phyloP scores from a whole-genome alignment of 2,888 invertebrate species.

The Venusia cambrica region DNA sequence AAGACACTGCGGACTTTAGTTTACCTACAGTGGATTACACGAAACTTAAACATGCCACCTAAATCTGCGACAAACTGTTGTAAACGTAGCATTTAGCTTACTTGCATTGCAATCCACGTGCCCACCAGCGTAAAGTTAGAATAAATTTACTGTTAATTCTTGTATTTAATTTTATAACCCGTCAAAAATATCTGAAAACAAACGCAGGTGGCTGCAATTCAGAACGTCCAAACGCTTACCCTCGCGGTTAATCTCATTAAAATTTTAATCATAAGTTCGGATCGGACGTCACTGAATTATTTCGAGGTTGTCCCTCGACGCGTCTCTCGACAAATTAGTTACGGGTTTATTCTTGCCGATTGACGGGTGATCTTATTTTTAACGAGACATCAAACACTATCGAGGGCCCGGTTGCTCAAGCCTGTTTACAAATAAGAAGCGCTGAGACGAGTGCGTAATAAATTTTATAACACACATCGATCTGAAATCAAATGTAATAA shows the following conservation, averaged over 20 bases:
- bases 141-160: too few relatives aligned
- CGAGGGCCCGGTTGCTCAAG: conserved; percentile 68
- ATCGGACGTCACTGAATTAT: conserved; percentile 59
- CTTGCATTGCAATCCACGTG: conserved; percentile 48
- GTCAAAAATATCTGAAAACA: too few relatives aligned
- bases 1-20: conserved; percentile 78
- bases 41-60: conserved; percentile 75
- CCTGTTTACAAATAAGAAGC: conserved; percentile 78
- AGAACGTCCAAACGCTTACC: conserved; percentile 27
- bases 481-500: conserved; percentile 75
- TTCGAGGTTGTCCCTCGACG: conserved; percentile 58
- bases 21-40: conserved; percentile 74
- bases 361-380: conserved; percentile 73
- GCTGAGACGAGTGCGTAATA: conserved; percentile 75
- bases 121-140: conserved; percentile 44
- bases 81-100: conserved; percentile 53
- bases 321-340: conserved; percentile 77
- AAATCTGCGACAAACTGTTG: conserved; percentile 66
- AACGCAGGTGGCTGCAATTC: conserved; percentile 35
- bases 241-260: conserved; percentile 65
- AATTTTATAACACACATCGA: conserved; percentile 78
- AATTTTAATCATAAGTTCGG: conserved; percentile 62
- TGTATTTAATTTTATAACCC: too few relatives aligned
- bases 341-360: conserved; percentile 73
- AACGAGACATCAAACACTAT: conserved; percentile 79